phyloP scores from a whole-genome alignment of 2,888 invertebrate species.

The Cataglyphis rosenhaueri region DNA sequence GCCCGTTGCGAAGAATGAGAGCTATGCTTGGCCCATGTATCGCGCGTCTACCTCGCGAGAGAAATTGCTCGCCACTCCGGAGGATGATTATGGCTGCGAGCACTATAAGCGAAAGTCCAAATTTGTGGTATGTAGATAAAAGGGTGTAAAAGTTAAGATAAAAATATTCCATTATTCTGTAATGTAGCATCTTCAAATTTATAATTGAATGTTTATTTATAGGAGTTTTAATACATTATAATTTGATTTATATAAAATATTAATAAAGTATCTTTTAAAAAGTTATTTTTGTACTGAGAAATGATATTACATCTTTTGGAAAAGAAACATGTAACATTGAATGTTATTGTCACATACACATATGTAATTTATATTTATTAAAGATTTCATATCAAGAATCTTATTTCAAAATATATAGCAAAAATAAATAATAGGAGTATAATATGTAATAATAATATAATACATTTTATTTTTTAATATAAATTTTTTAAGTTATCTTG shows the following conservation, averaged over 20 bases:
- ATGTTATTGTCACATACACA: not conserved
- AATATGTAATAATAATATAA: not conserved
- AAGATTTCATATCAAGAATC: not conserved
- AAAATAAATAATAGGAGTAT: not conserved
- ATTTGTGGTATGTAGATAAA: constrained; percentile 90
- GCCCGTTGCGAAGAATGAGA: not conserved
- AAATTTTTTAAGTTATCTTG: not conserved
- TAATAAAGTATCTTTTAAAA: not conserved
- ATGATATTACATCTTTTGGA: not conserved
- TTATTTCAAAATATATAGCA: not conserved
- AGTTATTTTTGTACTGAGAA: too few relatives aligned
- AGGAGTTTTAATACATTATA: not conserved
- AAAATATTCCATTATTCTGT: not conserved
- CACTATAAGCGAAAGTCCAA: constrained; percentile 95
- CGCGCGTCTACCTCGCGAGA: constrained; percentile 66
- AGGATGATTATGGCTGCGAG: constrained; percentile 88
- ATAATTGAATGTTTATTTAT: not conserved
- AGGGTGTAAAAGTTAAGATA: constrained; percentile 61
- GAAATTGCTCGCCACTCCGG: constrained; percentile 46
- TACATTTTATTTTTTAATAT: not conserved
- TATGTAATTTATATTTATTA: not conserved
- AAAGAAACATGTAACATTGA: not conserved
- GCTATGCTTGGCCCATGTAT: constrained; percentile 37
- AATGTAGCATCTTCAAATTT: not conserved
- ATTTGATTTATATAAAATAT: not conserved